Evolutionary conservation across 2,888 invertebrate genomes (phyloP), one percentile per base, ranked within the genome.

Genomic region (Iselma pallidipennis): DNA sequence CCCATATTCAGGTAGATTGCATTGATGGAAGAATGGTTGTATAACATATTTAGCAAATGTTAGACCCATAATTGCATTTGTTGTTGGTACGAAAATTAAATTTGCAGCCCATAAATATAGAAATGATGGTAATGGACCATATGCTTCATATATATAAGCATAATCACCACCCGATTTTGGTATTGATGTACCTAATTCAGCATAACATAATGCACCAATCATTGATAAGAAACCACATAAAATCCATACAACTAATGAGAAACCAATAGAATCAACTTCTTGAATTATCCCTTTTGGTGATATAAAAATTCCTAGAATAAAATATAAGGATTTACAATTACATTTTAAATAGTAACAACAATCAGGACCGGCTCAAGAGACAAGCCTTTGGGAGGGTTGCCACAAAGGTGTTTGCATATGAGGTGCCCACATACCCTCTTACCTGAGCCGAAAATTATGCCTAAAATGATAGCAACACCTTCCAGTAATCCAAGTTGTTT

Each of bases 41-140:
- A 97, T 84, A 7, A 95, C 88, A 78, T 98, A 98, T 73, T 92
- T 92, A 21, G 96, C 94, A 83, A 98, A 96, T 19, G 97, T 97
- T 68, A 98, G 82, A 1, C 93, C 91, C 90, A 95, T 95, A 55
- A 97, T 96, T n/a, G 97, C 97, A 82, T 96, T 96, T 33, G 96
- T 95, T 55, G 95, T 95, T 16, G 98, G 98, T 63, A 96, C 95
- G 85, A 98, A 96, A 65, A 98, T 94, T 74, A 97, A 86, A 83
- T 95, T 92, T n/a, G 97, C 96, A 78, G 95, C 95, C 98, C 98
- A 98, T 12, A 98, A 84, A 79, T 95, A 98, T 12, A 99, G 84
- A 80, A 98, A 98, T 0, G 97, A 94, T 14, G 95, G 95, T 59
- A 98, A 81, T 1, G 92, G 87, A 25, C 98, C 98, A 78, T 90